Conservation (phyloP, 2,888 invertebrate genomes). For the Patella pellucida region DNA sequence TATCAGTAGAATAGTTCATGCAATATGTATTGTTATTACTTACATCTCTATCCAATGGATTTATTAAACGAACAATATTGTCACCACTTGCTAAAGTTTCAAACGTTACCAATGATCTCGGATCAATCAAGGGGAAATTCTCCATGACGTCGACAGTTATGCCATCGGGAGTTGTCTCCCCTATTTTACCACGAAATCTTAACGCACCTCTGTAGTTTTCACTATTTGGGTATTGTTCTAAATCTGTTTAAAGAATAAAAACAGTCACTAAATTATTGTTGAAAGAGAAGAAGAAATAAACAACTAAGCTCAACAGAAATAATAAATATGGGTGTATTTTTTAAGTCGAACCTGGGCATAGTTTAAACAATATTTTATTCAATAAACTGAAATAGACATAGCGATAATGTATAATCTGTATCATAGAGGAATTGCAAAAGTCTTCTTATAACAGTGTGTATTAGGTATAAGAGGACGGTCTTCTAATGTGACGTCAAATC, state of each 20-base stretch:
- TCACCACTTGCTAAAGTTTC: slow-evolving; percentile 11
- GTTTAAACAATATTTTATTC: no score
- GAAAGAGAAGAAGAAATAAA: slow-evolving; percentile 14
- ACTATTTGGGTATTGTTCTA: slow-evolving; percentile 12
- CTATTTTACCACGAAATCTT: slow-evolving; percentile 29
- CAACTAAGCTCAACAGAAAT: not conserved
- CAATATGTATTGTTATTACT: slow-evolving; percentile 18
- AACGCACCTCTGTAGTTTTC: slow-evolving; percentile 29
- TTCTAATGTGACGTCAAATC: no score
- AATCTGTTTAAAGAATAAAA: not conserved
- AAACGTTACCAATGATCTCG: slow-evolving; percentile 20
- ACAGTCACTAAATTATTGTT: not conserved
- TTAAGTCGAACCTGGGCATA: no score
- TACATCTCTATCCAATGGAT: slow-evolving; percentile 46
- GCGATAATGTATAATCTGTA: no score
- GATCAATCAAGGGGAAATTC: slow-evolving; percentile 26
- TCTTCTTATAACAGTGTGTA: no score
- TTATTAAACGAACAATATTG: slow-evolving; percentile 26
- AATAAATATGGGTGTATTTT: no score
- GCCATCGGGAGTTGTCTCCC: slow-evolving; percentile 20
- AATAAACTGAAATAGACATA: no score
- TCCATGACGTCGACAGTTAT: slow-evolving; percentile 30
- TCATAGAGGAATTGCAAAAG: no score
- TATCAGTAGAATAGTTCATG: no score
- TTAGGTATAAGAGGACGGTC: no score